phyloP scores from a whole-genome alignment of 2,113 vertebrate species.

The Chlorodrepanis virens region DNA sequence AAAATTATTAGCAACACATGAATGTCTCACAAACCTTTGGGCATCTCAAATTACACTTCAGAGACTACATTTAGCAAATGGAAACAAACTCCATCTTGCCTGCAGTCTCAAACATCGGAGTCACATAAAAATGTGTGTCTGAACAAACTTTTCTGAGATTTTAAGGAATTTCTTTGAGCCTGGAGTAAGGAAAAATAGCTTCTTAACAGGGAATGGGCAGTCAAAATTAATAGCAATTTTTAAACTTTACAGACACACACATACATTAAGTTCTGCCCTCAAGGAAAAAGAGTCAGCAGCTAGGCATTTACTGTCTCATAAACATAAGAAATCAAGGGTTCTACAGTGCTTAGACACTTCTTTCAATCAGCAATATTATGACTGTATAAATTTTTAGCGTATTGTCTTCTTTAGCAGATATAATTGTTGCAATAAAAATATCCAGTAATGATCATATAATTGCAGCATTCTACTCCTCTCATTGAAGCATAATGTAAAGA shows the following conservation, averaged over 20 bases:
- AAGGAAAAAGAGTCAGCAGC: neutral
- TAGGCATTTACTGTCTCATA: neutral
- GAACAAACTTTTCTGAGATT: neutral
- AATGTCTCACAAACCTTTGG: neutral
- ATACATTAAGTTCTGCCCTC: neutral
- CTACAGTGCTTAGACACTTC: neutral
- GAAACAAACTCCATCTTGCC: neutral
- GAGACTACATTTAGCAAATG: neutral
- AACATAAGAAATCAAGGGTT: neutral
- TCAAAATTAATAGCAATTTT: neutral
- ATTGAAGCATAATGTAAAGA: neutral
- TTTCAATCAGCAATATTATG: neutral
- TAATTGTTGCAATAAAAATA: neutral
- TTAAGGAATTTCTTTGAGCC: neutral
- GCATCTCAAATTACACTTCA: neutral
- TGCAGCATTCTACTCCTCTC: neutral
- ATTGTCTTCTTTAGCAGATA: neutral
- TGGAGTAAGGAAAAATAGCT: neutral
- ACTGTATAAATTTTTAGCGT: neutral
- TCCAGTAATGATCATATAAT: neutral
- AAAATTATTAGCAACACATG: neutral
- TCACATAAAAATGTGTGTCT: neutral
- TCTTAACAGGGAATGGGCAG: neutral
- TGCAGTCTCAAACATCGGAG: neutral
- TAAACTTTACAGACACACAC: neutral